phyloP scores from a whole-genome alignment of 2,113 vertebrate species.

The Junco hyemalis region DNA sequence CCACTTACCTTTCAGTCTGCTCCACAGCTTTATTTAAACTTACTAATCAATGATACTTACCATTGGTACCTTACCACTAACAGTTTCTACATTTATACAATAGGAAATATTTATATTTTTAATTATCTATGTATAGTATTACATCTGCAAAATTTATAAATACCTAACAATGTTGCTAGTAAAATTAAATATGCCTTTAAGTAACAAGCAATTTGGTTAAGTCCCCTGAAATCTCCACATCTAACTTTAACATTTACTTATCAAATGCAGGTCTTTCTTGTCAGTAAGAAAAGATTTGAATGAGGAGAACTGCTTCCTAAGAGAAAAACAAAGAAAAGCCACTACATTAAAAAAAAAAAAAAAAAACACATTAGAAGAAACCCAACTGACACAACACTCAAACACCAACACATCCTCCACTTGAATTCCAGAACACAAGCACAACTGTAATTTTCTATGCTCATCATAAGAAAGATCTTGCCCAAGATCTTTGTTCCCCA shows the following conservation, averaged over 20 bases:
- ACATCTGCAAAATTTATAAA: background rate
- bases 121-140: background rate
- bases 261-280: background rate
- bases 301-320: background rate
- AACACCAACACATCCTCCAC: background rate
- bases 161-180: background rate
- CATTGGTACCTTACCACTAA: background rate
- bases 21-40: slow-evolving; percentile 38
- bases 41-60: background rate
- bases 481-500: background rate
- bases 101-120: background rate
- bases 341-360: background rate
- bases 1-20: slow-evolving; percentile 41
- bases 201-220: background rate
- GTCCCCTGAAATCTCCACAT: background rate
- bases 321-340: background rate
- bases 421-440: background rate
- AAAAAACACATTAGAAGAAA: background rate
- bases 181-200: background rate
- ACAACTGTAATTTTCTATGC: background rate
- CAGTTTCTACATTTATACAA: background rate
- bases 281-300: background rate
- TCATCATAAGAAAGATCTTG: background rate
- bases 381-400: background rate
- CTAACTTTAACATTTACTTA: background rate